Base-by-base conservation (phyloP, 1,140 invertebrate genomes). In the Berghia stephanieae region DNA sequence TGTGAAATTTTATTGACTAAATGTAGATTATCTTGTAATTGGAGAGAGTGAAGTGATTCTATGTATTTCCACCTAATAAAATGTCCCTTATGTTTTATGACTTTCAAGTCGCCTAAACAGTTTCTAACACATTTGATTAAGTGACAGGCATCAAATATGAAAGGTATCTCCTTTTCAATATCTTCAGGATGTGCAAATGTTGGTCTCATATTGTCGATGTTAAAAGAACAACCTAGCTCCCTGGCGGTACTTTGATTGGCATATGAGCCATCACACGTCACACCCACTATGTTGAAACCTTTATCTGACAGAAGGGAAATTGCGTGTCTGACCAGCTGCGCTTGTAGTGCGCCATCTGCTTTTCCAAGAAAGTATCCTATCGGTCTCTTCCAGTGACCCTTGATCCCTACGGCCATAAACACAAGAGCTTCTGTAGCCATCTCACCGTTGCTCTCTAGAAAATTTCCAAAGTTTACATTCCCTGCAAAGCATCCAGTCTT, bases 71-170 rank as follows among this genome's bases (percentile, higher is more conserved):
- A 71, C 38, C 18, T n/a, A 24, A 71, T 46, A 18, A 4, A 5
- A 8, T 46, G 18, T n/a, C 8, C 42, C 3, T 10, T 43, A 71
- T 5, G 10, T 6, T 44, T 21, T 3, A 71, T 18, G 13, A 10
- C 21, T 10, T 34, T 10, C 16, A 44, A 27, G 3, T 38, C 13
- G 16, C 34, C 36, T 4, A 71, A 40, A 71, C 40, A 6, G 24
- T 46, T 71, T 40, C 69, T 43, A 38, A 71, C 69, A 42, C 24
- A 21, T 27, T 71, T 71, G 38, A 71, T n/a, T 71, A 71, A 18
- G 34, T 71, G 42, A 46, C 69, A 71, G 69, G 69, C 69, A 46
- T 71, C 69, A 27, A 71, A 71, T 4, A 71, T 43, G 24, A 44
- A 71, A 27, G 18, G 13, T 4, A 71, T 18, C 13, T 18, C 5